Conservation (phyloP, 2,113 vertebrate species). For the Alethe diademata region DNA sequence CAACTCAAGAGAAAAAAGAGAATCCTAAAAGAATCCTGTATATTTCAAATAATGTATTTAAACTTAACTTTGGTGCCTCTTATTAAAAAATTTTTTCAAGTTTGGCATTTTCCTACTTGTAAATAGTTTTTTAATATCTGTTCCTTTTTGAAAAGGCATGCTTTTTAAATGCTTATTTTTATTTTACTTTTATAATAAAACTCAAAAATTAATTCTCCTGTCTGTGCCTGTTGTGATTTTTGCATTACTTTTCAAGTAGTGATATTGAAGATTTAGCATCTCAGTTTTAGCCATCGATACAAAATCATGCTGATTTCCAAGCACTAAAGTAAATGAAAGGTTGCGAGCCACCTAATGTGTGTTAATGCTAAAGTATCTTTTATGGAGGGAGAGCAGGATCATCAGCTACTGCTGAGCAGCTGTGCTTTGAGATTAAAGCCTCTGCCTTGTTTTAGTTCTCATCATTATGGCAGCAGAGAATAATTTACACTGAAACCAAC, state of each 20-base stretch:
- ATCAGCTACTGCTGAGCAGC: not conserved
- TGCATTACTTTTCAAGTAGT: not conserved
- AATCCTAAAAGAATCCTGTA: constrained; percentile 26
- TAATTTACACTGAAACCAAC: not conserved
- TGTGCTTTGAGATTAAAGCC: not conserved
- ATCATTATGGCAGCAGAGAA: not conserved
- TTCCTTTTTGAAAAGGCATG: constrained; percentile 59
- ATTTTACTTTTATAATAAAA: constrained; percentile 87
- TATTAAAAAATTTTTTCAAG: constrained; percentile 8
- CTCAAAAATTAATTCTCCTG: constrained; percentile 41
- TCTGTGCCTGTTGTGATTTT: not conserved
- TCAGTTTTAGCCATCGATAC: not conserved
- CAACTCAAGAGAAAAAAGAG: not conserved
- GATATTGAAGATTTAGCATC: not conserved
- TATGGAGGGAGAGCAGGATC: not conserved
- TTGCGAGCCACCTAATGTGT: not conserved
- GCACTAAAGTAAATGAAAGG: not conserved
- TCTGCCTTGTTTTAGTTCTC: not conserved
- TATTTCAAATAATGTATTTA: constrained; percentile 75
- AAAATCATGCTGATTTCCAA: not conserved
- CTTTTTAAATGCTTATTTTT: constrained; percentile 83
- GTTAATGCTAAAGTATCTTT: not conserved
- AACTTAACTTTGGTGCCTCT: constrained; percentile 51
- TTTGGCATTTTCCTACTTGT: constrained; percentile 73
- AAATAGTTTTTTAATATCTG: constrained; percentile 75